Evolutionary conservation across 2,888 invertebrate species (phyloP).

Genomic region (Palloptera scutellata): DNA sequence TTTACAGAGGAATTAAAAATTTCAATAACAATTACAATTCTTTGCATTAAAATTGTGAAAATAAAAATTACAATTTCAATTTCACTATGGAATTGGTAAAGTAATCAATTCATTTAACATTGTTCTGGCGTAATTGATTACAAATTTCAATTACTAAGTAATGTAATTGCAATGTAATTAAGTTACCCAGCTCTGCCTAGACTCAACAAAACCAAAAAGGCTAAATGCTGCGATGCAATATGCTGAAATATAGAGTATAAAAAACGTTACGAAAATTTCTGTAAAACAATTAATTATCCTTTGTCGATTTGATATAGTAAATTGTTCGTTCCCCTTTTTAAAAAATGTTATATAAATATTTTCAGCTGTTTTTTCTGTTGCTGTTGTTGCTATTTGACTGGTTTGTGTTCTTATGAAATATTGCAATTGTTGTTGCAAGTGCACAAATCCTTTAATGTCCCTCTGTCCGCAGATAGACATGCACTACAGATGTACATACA

Average conservation of each 20-base stretch:
- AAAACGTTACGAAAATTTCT: slow-evolving; percentile 10
- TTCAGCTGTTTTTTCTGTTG: slow-evolving; percentile 19
- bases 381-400: slow-evolving; percentile 5
- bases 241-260: slow-evolving; percentile 17
- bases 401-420: slow-evolving; percentile 19
- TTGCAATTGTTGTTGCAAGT: slow-evolving; percentile 13
- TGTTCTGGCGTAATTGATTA: no score
- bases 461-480: background rate
- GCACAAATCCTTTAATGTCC: slow-evolving; percentile 20
- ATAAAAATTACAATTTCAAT: no score
- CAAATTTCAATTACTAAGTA: no score
- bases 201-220: background rate
- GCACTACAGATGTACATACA: no score
- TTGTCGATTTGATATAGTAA: slow-evolving; percentile 27
- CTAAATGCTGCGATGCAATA: slow-evolving; percentile 9
- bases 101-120: no score
- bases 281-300: slow-evolving; percentile 40
- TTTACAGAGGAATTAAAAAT: no score
- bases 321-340: background rate
- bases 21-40: no score
- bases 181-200: no score
- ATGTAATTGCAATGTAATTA: no score
- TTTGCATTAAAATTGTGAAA: no score
- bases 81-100: no score
- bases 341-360: slow-evolving; percentile 13